These are phyloP conservation scores for Trichomalopsis sarcophagae DNA, from an alignment of 1,140 invertebrate genomes.

Conservation along the genomic window DNA sequence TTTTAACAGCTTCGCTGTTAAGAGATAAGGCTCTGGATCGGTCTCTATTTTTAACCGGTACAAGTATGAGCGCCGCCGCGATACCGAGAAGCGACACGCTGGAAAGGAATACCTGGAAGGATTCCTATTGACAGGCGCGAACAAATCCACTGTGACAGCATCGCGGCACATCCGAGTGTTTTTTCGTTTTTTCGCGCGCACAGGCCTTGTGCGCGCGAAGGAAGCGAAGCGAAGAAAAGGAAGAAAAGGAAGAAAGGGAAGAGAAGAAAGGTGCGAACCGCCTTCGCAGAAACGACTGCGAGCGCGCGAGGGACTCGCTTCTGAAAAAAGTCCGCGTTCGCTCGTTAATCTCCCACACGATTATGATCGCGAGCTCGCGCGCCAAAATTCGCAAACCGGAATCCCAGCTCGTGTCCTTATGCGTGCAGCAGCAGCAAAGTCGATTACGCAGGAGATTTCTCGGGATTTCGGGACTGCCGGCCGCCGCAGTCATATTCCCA, in stretches of 20 bases:
- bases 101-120: too few relatives aligned
- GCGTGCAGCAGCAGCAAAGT: neutral
- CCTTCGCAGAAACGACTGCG: neutral
- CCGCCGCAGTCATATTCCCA: too few relatives aligned
- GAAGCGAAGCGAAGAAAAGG: neutral
- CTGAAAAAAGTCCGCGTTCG: too few relatives aligned
- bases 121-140: too few relatives aligned
- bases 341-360: conserved; percentile 35
- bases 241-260: too few relatives aligned
- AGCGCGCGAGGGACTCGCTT: neutral
- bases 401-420: neutral
- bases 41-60: too few relatives aligned
- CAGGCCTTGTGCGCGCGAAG: neutral
- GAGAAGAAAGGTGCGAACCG: conserved; percentile 24
- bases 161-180: neutral
- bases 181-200: neutral
- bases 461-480: too few relatives aligned
- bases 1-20: too few relatives aligned
- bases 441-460: neutral
- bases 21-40: too few relatives aligned
- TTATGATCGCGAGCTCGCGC: conserved; percentile 13
- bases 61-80: too few relatives aligned
- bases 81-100: too few relatives aligned
- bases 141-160: neutral
- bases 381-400: conserved; percentile 25